Evolutionary conservation across 92 coral and sea anemone genomes (phyloP), one percentile per base, ranked within the genome.

Genomic region (Paramuricea clavata): DNA sequence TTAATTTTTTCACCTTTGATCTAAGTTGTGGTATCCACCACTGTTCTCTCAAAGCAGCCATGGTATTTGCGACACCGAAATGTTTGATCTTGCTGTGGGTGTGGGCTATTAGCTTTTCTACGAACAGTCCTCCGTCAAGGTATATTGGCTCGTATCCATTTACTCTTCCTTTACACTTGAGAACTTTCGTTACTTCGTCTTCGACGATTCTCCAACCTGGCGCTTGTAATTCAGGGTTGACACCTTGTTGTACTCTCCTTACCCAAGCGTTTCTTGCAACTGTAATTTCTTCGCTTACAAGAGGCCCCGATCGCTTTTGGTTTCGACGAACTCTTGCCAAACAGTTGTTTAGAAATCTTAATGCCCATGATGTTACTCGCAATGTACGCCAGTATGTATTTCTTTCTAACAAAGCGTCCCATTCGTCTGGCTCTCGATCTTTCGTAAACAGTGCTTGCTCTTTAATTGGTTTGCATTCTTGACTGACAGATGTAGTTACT

Each of bases 381-480:
- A 85, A 81, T 35, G 86, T 68, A 15, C 67, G 86, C 94, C 92
- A 86, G 81, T 74, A 82, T 39, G 70, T 73, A 32, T 69, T 68
- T 64, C 94, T 80, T 31, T 67, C 83, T 43, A 86, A 72, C 32
- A 89, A 67, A 34, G 74, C 84, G 21, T 89, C 89, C 93, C 94
- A 92, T 74, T 89, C 84, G 25, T 86, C 89, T 42, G 84, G 92
- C 41, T 67, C 3, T 27, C 5, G 36, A 27, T 67, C 73, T 67
- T 8, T 26, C 35, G 73, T 67, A 67, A 67, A 67, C 73, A 67
- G 73, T 30, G 73, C 41, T 30, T 67, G 3, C 12, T 67, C 23
- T 22, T 67, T 67, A 2, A 67, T 30, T 1, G 73, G 73, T 30
- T 67, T 67, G 11, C 73, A 1, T 34, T 67, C 73, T 30, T 67